Percentiles rank a stretch among this genome's conserved stretches.
Evolutionary conservation across 1,140 invertebrate genomes (phyloP).

Genomic region (Holcopasites calliopsidis): DNA sequence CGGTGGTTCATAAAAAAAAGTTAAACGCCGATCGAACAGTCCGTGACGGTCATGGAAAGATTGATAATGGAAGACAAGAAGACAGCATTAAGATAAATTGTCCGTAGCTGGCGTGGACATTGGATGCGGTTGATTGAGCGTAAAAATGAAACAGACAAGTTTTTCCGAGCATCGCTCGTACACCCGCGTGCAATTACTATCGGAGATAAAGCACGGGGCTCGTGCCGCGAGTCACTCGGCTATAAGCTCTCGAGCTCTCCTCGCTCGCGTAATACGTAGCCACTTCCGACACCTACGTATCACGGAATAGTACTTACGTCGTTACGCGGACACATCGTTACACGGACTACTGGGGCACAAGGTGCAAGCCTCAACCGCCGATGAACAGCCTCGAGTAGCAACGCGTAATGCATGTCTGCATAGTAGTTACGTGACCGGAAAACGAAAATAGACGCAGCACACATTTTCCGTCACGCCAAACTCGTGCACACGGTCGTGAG

Average conservation of each 20-base stretch:
- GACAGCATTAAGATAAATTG: slow-evolving; percentile 23
- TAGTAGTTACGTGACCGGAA: slow-evolving; percentile 60
- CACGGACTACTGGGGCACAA: background rate
- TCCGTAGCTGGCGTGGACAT: background rate
- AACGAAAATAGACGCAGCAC: slow-evolving; percentile 62
- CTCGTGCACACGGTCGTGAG: slow-evolving; percentile 43
- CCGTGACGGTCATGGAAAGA: background rate
- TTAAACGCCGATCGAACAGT: slow-evolving; percentile 18
- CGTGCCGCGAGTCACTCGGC: too few species aligned
- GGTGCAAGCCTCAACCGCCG: slow-evolving; percentile 19
- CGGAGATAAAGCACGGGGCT: background rate
- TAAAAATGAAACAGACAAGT: background rate
- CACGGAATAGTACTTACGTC: background rate
- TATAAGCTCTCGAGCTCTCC: background rate
- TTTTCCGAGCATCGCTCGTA: background rate
- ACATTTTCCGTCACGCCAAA: slow-evolving; percentile 61
- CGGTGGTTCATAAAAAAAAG: slow-evolving; percentile 8
- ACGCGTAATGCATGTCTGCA: slow-evolving; percentile 52
- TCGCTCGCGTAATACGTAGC: background rate
- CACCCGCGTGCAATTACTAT: background rate
- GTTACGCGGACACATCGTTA: slow-evolving; percentile 5
- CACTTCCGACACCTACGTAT: slow-evolving; percentile 18
- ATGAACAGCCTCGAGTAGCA: slow-evolving; percentile 42
- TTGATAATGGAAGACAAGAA: slow-evolving; percentile 16
- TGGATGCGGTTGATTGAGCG: background rate